phyloP scores from a whole-genome alignment of 2,113 vertebrate genomes.

The Gavia stellata region DNA sequence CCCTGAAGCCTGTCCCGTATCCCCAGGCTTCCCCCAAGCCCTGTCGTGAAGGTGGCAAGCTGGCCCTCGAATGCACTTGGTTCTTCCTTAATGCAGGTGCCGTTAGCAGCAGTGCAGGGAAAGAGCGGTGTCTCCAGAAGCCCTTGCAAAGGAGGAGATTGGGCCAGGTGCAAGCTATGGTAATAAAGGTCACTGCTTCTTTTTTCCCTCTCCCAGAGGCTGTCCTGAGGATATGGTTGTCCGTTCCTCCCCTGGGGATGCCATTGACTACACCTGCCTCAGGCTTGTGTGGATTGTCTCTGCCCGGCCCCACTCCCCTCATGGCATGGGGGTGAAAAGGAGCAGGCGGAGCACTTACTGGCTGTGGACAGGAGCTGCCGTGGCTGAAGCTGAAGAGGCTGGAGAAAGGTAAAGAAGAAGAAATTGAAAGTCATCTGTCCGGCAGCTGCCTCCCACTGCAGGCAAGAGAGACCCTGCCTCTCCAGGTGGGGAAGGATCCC shows the following conservation, averaged over 20 bases:
- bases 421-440: fast-evolving
- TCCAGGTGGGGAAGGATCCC: background rate
- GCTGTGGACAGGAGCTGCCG: background rate
- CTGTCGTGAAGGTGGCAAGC: background rate
- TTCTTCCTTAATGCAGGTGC: background rate
- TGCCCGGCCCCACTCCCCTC: too few relatives aligned
- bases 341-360: background rate
- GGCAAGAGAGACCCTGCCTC: background rate
- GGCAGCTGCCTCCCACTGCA: background rate
- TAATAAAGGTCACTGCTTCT: too few relatives aligned
- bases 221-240: fast-evolving
- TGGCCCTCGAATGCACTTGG: too few relatives aligned
- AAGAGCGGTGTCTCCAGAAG: too few relatives aligned
- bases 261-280: too few relatives aligned
- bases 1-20: too few relatives aligned
- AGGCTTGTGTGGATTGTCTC: too few relatives aligned
- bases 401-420: background rate
- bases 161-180: too few relatives aligned
- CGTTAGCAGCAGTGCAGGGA: too few relatives aligned
- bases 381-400: background rate
- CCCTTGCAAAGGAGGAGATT: too few relatives aligned
- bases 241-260: background rate
- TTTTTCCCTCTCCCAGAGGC: background rate
- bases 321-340: fast-evolving
- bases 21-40: too few relatives aligned